phyloP scores from a whole-genome alignment of 2,113 vertebrate species.

The Corythornis cristatus region DNA sequence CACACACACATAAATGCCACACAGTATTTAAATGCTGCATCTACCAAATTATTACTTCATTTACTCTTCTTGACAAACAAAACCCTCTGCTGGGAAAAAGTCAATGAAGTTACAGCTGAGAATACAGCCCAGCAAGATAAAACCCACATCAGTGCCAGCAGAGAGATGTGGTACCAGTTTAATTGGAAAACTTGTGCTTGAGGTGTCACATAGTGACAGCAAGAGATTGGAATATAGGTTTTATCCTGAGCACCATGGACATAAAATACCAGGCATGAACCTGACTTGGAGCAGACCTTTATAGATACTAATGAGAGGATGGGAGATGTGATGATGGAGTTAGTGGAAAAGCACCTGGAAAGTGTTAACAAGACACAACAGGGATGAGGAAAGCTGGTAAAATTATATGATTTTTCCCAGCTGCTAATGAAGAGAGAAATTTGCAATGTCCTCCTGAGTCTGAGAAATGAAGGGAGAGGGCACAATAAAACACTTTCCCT shows the following conservation, averaged over 20 bases:
- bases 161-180: neutral
- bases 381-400: neutral
- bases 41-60: constrained; percentile 32
- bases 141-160: neutral
- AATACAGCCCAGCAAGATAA: neutral
- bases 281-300: neutral
- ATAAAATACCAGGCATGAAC: constrained; percentile 42
- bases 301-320: neutral
- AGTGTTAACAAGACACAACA: neutral
- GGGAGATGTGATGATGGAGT: neutral
- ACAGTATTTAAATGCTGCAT: constrained; percentile 63
- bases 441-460: neutral
- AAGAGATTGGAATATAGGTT: constrained; percentile 6
- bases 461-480: neutral
- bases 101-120: neutral
- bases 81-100: constrained; percentile 12
- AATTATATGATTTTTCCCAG: neutral
- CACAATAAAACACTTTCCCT: neutral
- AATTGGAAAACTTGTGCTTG: constrained; percentile 66
- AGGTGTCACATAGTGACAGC: constrained; percentile 54
- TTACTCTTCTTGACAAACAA: constrained; percentile 43
- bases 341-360: neutral
- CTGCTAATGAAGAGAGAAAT: neutral
- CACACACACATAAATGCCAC: constrained; percentile 60
- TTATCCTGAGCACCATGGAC: constrained; percentile 62